Conservation (phyloP, 1,140 invertebrate genomes). For the Drosophila baimaii region DNA sequence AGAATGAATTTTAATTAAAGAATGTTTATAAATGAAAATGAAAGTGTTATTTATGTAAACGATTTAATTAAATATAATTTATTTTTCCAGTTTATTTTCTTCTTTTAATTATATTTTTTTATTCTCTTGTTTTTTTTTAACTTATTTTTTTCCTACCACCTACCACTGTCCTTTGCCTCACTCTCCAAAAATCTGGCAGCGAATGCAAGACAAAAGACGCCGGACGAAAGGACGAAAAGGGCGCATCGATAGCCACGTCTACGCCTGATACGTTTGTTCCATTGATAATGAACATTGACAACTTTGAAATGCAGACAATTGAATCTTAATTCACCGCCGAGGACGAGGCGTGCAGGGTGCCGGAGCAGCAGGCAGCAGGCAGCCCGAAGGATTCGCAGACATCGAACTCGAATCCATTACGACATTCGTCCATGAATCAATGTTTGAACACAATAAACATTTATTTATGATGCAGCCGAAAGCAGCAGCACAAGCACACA, state of each 20-base stretch:
- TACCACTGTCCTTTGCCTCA: constrained; percentile 2
- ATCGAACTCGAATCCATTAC: constrained; percentile 31
- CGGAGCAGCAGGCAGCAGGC: background rate
- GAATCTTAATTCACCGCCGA: constrained; percentile 74
- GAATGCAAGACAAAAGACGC: constrained; percentile 21
- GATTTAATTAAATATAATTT: no score
- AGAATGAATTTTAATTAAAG: no score
- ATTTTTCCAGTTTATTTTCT: no score
- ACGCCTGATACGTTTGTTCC: constrained; percentile 71
- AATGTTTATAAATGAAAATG: background rate
- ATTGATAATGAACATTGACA: constrained; percentile 79
- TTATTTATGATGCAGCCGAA: constrained; percentile 69
- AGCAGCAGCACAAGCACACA: constrained; percentile 20
- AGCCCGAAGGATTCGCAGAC: background rate
- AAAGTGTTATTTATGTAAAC: background rate
- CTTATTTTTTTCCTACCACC: no score
- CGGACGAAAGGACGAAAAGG: constrained; percentile 27
- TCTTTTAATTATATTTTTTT: no score
- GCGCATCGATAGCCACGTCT: constrained; percentile 56
- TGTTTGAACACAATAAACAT: constrained; percentile 71
- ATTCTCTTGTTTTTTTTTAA: background rate
- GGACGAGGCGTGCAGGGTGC: background rate
- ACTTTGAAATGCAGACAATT: constrained; percentile 80
- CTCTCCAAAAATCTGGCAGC: background rate
- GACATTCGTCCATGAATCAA: constrained; percentile 65